A percentile compares a stretch with the other conserved stretches of the same genome.
Conservation (phyloP, 2,797 vertebrate species). For the Acropternis orthonyx region DNA sequence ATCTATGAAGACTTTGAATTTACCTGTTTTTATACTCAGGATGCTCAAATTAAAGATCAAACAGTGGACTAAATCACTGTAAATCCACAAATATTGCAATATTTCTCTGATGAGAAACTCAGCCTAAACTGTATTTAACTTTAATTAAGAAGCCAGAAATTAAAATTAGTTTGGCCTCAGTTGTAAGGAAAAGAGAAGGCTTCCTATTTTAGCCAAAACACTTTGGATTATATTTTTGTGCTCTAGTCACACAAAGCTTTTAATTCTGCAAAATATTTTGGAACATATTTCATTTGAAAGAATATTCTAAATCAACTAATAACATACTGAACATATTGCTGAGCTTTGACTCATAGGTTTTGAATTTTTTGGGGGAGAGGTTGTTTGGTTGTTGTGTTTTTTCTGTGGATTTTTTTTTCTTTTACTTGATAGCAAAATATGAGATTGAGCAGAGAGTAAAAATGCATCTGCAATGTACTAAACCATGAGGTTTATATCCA, state of each 20-base stretch:
- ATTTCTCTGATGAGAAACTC: constrained; percentile 16
- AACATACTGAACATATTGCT: background rate
- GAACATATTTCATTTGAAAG: background rate
- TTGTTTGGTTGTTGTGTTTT: background rate
- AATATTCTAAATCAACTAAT: background rate
- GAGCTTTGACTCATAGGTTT: background rate
- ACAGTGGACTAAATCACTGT: background rate
- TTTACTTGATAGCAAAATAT: background rate
- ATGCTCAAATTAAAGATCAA: constrained; percentile 2
- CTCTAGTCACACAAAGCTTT: constrained; percentile 16
- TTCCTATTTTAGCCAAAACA: constrained; percentile 41
- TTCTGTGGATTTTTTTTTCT: accelerated
- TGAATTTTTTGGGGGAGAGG: accelerated
- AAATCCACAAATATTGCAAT: background rate
- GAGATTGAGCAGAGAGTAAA: background rate
- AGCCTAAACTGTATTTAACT: constrained; percentile 9
- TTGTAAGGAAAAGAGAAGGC: constrained; percentile 48
- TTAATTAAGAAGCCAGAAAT: constrained; percentile 56
- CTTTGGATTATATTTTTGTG: constrained; percentile 46
- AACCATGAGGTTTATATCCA: background rate
- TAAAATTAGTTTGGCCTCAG: constrained; percentile 49
- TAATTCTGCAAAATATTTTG: constrained; percentile 32
- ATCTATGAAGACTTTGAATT: background rate
- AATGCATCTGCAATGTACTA: background rate
- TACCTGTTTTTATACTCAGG: background rate